Percentiles rank a stretch among this genome's conserved stretches.
Conservation (phyloP, 2,113 vertebrate genomes). For the Oceanodroma tethys region DNA sequence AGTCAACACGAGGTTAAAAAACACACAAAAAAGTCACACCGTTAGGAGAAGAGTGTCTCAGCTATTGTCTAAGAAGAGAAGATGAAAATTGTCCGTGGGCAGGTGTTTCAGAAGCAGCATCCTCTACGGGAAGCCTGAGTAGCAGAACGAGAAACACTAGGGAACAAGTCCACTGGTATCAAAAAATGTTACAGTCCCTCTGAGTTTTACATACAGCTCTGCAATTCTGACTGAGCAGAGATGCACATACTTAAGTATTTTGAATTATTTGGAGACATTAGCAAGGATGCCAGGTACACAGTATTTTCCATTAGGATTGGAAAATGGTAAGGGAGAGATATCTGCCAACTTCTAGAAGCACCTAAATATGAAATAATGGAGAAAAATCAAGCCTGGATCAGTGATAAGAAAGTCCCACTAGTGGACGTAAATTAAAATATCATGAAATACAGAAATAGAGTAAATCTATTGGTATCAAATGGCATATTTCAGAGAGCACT, state of each 20-base stretch:
- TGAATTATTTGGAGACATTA: not conserved
- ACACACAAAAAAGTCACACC: not conserved
- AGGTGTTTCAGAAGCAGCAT: not conserved
- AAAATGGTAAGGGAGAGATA: not conserved
- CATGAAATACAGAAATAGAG: not conserved
- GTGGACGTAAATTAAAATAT: not conserved
- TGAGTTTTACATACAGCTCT: not conserved
- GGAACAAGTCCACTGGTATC: not conserved
- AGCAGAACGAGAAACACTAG: not conserved
- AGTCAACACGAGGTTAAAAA: not conserved
- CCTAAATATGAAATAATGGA: not conserved
- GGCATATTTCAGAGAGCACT: not conserved
- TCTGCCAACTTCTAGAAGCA: not conserved
- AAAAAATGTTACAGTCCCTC: not conserved
- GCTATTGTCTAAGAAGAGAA: not conserved
- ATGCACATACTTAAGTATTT: not conserved
- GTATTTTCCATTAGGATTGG: not conserved
- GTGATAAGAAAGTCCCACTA: not conserved
- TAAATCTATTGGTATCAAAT: not conserved
- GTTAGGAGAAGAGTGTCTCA: not conserved
- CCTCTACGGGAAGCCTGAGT: not conserved
- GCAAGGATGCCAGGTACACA: not conserved
- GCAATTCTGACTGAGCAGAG: not conserved
- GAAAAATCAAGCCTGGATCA: not conserved
- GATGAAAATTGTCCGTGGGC: not conserved